A percentile compares a stretch with the other conserved stretches of the same genome.
phyloP scores from a whole-genome alignment of 2,888 invertebrate species.

The Leucophenga maculata region DNA sequence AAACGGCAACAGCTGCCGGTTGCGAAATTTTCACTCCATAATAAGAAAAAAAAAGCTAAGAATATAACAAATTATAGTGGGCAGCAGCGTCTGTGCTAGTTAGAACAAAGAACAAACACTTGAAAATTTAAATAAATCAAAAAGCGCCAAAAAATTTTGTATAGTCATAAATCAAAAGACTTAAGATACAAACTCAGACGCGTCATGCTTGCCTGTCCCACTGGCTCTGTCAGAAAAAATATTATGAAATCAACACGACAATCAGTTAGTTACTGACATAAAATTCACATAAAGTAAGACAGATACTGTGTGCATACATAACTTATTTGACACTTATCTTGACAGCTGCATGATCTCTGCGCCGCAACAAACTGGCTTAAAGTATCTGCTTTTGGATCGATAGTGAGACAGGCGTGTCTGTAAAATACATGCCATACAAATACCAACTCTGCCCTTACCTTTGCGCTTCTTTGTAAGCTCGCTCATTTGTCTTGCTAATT shows the following conservation, averaged over 20 bases:
- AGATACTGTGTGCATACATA: not conserved
- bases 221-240: too few relatives aligned
- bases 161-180: slow-evolving; percentile 40
- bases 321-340: slow-evolving; percentile 23
- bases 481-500: slow-evolving; percentile 17
- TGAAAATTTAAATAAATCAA: slow-evolving; percentile 1
- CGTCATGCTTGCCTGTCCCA: not conserved
- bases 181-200: slow-evolving; percentile 41
- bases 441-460: too few relatives aligned
- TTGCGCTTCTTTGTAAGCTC: not conserved
- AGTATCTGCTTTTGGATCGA: too few relatives aligned
- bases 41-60: not conserved
- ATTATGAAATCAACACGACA: slow-evolving; percentile 1
- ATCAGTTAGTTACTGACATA: not conserved
- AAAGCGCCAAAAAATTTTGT: slow-evolving; percentile 21
- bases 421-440: too few relatives aligned
- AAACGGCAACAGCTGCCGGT: slow-evolving; percentile 1
- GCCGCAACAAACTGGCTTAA: too few relatives aligned
- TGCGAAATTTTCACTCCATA: slow-evolving; percentile 11
- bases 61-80: too few relatives aligned
- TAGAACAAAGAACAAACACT: not conserved
- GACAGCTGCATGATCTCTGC: not conserved
- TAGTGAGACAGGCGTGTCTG: too few relatives aligned
- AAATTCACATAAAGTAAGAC: too few relatives aligned
- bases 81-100: too few relatives aligned